A percentile compares a stretch with the other conserved stretches of the same genome.
Conservation (phyloP, 2,113 vertebrate genomes). For the Balaeniceps rex region DNA sequence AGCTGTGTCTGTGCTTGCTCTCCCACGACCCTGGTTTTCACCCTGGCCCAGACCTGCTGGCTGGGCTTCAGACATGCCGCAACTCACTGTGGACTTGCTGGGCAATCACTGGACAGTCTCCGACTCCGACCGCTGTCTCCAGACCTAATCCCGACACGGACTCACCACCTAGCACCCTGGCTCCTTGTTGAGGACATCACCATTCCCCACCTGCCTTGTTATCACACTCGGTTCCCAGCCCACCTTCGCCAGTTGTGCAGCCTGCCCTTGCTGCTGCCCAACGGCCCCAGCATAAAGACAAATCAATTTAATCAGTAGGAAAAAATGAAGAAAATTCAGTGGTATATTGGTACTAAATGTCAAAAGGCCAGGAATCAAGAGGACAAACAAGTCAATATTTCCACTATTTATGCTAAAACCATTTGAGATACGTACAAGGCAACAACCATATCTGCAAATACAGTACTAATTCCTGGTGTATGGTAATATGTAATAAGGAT, state of each 20-base stretch:
- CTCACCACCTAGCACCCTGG: rapidly evolving
- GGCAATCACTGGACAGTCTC: background rate
- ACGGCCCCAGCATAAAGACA: background rate
- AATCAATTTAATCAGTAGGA: background rate
- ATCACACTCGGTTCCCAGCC: rapidly evolving
- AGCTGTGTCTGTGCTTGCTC: background rate
- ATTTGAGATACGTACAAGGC: background rate
- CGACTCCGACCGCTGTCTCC: background rate
- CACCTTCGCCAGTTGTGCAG: background rate
- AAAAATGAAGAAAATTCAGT: background rate
- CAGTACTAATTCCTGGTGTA: background rate
- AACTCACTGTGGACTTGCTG: background rate
- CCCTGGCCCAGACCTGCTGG: background rate
- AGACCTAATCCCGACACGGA: background rate
- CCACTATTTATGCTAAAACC: background rate
- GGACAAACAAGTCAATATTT: background rate
- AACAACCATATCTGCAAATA: background rate
- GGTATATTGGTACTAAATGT: background rate
- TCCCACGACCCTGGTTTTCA: background rate
- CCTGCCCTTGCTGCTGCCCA: background rate
- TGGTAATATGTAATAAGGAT: background rate
- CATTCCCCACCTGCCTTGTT: no score
- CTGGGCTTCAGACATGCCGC: background rate
- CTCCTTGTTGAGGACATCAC: background rate
- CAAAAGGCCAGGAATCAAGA: background rate